Base-by-base conservation (phyloP, 1,140 invertebrate species). In the Nixonia krombeini region DNA sequence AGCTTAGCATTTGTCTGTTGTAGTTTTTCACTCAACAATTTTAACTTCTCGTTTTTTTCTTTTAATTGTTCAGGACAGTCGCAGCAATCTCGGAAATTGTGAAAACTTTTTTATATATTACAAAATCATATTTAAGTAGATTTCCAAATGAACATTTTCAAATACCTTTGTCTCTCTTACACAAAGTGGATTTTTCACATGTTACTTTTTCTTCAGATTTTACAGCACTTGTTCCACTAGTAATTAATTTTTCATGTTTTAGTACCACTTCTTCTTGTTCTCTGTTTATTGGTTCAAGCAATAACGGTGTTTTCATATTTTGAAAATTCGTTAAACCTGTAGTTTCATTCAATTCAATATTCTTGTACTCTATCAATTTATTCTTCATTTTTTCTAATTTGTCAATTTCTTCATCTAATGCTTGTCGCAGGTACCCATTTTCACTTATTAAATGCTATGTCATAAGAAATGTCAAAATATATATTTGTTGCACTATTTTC, bases 11-110 rank as follows among this genome's bases (percentile, higher is more conserved):
- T 89, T 1, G 88, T 79, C 26, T 72, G 70, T 23, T 81, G 79
- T 0, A 92, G 66, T 83, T 90, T 91, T 7, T 87, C 87, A 31
- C 87, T 88, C 0, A 91, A 66, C 28, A 87, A 86, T 76, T 90
- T 91, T 0, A 89, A 52, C 75, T 87, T 58, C 28, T 76, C 65
- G 21, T 82, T 62, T 23, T 74, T 77, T 15, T 62, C 40, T 23
- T 4, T 29, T 16, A 64, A 17, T 23, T 69, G 65, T 6, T 50
- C 25, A 12, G 29, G 2, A 9, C 29, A 4, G 13, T 33, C n/a
- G 29, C 29, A 33, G 29, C 4, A 33, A 33, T 33, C 29, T 4
- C 29, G 29, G 13, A 10, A 26, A 26, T 26, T 9, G 25, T 26
- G 9, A 9, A 26, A 26, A 26, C 9, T 9, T 26, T 5, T 26